phyloP scores from a whole-genome alignment of 92 coral and sea anemone species.

The Ricordea florida region DNA sequence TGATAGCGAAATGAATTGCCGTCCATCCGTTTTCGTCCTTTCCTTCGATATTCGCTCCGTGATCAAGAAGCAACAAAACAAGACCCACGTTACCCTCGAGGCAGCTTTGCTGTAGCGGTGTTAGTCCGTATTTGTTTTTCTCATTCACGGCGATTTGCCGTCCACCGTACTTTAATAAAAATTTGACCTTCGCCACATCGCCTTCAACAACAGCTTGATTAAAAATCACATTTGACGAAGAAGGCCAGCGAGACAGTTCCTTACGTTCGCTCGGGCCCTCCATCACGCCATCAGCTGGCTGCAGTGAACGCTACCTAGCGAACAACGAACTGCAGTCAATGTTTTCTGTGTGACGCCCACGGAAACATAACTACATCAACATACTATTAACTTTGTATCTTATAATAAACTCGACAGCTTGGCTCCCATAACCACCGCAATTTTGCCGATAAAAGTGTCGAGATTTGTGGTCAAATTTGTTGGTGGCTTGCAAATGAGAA shows the following conservation, averaged over 20 bases:
- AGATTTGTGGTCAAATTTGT: no score
- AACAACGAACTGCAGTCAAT: no score
- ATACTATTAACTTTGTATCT: no score
- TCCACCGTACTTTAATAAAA: conserved; percentile 82
- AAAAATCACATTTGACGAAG: conserved; percentile 63
- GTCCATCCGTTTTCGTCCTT: conserved; percentile 73
- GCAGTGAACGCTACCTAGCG: no score
- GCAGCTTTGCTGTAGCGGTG: conserved; percentile 84
- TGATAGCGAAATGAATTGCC: conserved; percentile 69
- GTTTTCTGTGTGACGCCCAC: background rate
- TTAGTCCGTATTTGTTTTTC: conserved; percentile 69
- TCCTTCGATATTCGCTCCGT: conserved; percentile 71
- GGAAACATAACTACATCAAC: no score
- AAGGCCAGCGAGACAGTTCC: conserved; percentile 37
- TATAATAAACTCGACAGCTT: no score
- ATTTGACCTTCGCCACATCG: conserved; percentile 78
- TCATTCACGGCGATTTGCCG: conserved; percentile 70
- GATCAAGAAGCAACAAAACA: conserved; percentile 62
- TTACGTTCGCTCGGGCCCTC: conserved; percentile 22
- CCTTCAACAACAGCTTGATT: conserved; percentile 78
- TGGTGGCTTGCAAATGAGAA: no score
- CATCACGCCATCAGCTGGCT: no score
- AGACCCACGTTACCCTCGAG: conserved; percentile 54
- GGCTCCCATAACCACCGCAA: no score
- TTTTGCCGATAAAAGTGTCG: no score